Percentiles rank a stretch among this genome's conserved stretches.
These are phyloP conservation scores for Apis laboriosa DNA, from an alignment of 1,140 invertebrate species.

Conservation along the genomic window DNA sequence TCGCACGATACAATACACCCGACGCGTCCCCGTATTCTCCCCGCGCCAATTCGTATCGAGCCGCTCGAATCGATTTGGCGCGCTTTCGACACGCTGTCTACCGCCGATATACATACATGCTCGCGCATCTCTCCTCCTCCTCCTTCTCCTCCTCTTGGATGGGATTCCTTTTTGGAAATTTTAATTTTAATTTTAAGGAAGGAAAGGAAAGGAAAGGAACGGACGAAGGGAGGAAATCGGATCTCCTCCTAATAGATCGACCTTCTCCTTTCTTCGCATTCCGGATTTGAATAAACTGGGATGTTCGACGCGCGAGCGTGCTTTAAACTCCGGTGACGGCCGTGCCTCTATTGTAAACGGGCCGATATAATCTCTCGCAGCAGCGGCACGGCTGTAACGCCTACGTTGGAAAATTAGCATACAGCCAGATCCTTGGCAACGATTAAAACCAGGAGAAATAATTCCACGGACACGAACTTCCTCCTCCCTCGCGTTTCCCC, in stretches of 20 bases:
- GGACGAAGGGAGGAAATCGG: conserved; percentile 15
- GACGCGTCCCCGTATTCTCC: background rate
- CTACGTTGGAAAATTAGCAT: conserved; percentile 68
- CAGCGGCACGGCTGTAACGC: conserved; percentile 60
- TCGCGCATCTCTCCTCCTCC: background rate
- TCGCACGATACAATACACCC: background rate
- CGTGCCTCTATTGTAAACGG: conserved; percentile 56
- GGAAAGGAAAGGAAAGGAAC: conserved; percentile 8
- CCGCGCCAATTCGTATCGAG: conserved; percentile 25
- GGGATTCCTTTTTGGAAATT: too few relatives aligned
- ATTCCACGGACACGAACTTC: conserved; percentile 23
- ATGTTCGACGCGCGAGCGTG: conserved; percentile 43
- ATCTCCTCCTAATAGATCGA: conserved; percentile 29
- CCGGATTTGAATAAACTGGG: conserved; percentile 46
- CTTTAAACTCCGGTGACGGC: conserved; percentile 43
- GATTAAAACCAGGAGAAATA: conserved; percentile 53
- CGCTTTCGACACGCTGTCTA: background rate
- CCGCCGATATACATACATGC: background rate
- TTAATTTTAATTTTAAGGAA: background rate
- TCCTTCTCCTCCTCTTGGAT: background rate
- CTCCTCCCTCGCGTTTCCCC: too few relatives aligned
- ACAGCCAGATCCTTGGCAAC: conserved; percentile 52
- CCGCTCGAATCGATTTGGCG: conserved; percentile 43
- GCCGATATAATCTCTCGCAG: conserved; percentile 61
- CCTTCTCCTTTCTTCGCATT: conserved; percentile 54